Conservation (phyloP, 1,140 invertebrate genomes). For the Anagrus nilaparvatae region DNA sequence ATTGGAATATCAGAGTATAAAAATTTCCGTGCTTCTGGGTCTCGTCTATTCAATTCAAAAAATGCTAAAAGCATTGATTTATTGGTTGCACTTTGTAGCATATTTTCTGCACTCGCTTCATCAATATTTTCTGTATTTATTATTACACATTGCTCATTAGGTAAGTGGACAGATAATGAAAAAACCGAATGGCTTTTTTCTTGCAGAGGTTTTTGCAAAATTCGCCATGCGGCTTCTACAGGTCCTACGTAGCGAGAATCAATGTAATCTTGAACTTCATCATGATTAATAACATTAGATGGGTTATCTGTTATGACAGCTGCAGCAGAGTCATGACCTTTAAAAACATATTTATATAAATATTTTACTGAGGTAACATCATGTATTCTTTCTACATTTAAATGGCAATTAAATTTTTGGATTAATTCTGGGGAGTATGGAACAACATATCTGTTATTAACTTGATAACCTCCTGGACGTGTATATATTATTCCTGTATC, state of each 20-base stretch:
- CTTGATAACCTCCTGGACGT: neutral
- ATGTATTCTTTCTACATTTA: constrained; percentile 10
- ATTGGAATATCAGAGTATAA: constrained; percentile 10
- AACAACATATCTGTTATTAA: neutral
- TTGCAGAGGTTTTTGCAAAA: constrained; percentile 3
- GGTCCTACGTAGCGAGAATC: constrained; percentile 13
- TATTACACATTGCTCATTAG: constrained; percentile 5
- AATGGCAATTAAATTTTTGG: constrained; percentile 11
- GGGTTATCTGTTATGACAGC: constrained; percentile 4
- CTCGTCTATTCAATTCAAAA: neutral
- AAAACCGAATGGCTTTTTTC: constrained; percentile 10
- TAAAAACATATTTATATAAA: constrained; percentile 16
- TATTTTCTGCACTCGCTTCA: neutral
- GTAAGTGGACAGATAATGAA: constrained; percentile 9
- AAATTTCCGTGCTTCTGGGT: constrained; percentile 1
- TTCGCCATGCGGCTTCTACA: constrained; percentile 2
- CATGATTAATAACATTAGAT: neutral
- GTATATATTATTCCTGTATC: constrained; percentile 1
- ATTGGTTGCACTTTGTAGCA: neutral
- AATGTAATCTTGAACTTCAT: constrained; percentile 14
- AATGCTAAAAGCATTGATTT: constrained; percentile 3
- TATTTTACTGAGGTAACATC: constrained; percentile 14
- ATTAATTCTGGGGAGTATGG: constrained; percentile 10
- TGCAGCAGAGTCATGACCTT: constrained; percentile 11
- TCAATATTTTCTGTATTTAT: neutral